Evolutionary conservation across 1,140 invertebrate genomes (phyloP).

Genomic region (Himalopsyche phryganea): DNA sequence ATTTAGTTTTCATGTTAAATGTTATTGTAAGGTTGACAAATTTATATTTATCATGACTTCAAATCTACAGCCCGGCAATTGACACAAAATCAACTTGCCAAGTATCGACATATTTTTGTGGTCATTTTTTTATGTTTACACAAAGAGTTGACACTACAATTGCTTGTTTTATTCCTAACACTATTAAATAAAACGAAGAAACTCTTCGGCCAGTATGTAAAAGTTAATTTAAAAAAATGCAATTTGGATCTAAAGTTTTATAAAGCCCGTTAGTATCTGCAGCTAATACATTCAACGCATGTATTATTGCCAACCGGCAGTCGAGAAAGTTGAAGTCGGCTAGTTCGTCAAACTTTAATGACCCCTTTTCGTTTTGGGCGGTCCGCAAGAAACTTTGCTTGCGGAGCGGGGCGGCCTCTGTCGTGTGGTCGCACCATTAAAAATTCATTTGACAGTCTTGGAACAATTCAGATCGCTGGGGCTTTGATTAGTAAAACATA

Average conservation of each 20-base stretch:
- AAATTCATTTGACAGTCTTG: constrained; percentile 13
- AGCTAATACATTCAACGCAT: not conserved
- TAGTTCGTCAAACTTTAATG: constrained; percentile 12
- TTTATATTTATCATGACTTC: too few relatives aligned
- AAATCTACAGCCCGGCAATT: too few relatives aligned
- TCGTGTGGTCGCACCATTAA: constrained; percentile 4
- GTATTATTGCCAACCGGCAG: not conserved
- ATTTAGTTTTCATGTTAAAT: too few relatives aligned
- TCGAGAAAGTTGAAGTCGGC: not conserved
- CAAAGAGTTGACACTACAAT: too few relatives aligned
- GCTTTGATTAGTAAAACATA: constrained; percentile 3
- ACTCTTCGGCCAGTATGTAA: too few relatives aligned
- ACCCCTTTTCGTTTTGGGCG: not conserved
- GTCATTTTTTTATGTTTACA: too few relatives aligned
- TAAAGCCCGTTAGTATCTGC: not conserved
- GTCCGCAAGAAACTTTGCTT: too few relatives aligned
- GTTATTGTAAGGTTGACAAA: too few relatives aligned
- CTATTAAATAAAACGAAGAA: too few relatives aligned
- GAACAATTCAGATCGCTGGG: constrained; percentile 15
- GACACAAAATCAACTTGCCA: too few relatives aligned
- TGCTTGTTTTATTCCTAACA: too few relatives aligned
- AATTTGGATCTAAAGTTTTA: not conserved
- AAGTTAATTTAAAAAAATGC: not conserved
- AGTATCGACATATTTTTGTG: too few relatives aligned
- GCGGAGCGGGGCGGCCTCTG: not conserved